These are phyloP conservation scores for Lasioglossum calceatum DNA, from an alignment of 2,888 invertebrate genomes.

Conservation along the genomic window DNA sequence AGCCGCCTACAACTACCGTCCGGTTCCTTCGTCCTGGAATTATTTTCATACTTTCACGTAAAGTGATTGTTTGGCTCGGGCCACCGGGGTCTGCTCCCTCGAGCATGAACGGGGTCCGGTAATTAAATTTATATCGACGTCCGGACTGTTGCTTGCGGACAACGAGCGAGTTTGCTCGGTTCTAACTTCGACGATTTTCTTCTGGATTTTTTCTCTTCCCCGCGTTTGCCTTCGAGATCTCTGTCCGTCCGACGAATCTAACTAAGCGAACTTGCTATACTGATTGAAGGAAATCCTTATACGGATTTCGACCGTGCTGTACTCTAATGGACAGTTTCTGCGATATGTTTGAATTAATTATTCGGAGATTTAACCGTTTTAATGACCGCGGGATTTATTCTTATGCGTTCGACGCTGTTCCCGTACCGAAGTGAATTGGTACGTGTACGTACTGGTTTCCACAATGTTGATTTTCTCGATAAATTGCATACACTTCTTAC, in stretches of 20 bases:
- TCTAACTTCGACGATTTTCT: conserved; percentile 24
- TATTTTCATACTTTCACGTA: conserved; percentile 84
- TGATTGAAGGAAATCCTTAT: not conserved
- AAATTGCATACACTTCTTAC: not conserved
- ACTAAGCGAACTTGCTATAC: not conserved
- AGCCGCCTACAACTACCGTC: conserved; percentile 60
- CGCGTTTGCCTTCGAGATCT: not conserved
- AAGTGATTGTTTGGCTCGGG: conserved; percentile 82
- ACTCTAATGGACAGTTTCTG: not conserved
- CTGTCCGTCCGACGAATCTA: conserved; percentile 1
- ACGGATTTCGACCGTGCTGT: not conserved
- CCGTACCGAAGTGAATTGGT: not conserved
- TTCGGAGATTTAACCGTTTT: not conserved
- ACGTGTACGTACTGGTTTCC: no score
- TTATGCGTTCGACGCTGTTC: not conserved
- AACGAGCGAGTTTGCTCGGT: not conserved
- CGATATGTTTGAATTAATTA: conserved; percentile 4
- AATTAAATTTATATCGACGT: conserved; percentile 83
- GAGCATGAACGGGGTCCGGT: conserved; percentile 81
- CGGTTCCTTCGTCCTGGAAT: conserved; percentile 77
- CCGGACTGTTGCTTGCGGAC: conserved; percentile 53
- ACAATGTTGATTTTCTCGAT: not conserved
- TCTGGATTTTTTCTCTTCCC: not conserved
- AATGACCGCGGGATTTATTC: not conserved
- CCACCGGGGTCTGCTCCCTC: conserved; percentile 79